Evolutionary conservation across 2,888 invertebrate species (phyloP).

Genomic region (Limnephilus rhombicus): DNA sequence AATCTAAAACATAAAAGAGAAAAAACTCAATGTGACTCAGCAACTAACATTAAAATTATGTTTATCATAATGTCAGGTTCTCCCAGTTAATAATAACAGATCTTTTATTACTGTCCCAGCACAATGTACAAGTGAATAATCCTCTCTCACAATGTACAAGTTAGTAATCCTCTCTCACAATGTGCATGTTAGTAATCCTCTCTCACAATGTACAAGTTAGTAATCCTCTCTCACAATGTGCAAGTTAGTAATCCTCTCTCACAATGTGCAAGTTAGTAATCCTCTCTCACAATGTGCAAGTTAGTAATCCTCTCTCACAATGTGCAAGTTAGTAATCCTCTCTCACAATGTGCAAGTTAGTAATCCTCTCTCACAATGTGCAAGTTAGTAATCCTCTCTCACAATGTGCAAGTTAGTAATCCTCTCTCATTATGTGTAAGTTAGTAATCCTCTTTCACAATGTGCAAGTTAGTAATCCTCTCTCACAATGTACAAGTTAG

Average conservation of each 20-base stretch:
- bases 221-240: constrained; percentile 38
- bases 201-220: constrained; percentile 26
- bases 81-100: neutral
- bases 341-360: constrained; percentile 26
- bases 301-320: constrained; percentile 29
- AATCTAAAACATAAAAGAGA: neutral
- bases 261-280: constrained; percentile 14
- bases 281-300: constrained; percentile 37
- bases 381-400: constrained; percentile 23
- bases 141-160: constrained; percentile 33
- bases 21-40: neutral
- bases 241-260: constrained; percentile 20
- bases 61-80: no score
- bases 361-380: constrained; percentile 37
- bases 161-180: constrained; percentile 35
- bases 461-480: constrained; percentile 15
- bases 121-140: constrained; percentile 18
- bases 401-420: constrained; percentile 19
- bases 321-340: constrained; percentile 6
- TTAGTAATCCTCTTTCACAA: constrained; percentile 30
- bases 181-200: constrained; percentile 15
- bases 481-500: constrained; percentile 24
- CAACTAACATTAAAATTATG: neutral
- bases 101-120: neutral
- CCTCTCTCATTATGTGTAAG: constrained; percentile 25